These are phyloP conservation scores for Mustelus asterias DNA, from an alignment of 2,113 vertebrate genomes.

Conservation along the genomic window DNA sequence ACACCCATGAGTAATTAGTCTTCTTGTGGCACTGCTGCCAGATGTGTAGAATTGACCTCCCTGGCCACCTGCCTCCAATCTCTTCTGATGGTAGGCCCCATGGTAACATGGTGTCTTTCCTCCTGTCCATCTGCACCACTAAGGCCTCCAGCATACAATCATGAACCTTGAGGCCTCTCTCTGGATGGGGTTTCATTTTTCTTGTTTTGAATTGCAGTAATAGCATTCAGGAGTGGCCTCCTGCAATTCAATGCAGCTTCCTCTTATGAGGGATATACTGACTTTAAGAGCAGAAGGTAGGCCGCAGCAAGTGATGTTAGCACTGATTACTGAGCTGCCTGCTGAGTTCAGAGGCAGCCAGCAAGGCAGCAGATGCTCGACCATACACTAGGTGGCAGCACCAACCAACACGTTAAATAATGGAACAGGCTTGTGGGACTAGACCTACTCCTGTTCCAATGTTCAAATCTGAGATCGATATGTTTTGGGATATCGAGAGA, in stretches of 20 bases:
- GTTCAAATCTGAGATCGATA: background rate
- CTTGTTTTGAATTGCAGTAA: background rate
- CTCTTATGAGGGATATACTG: background rate
- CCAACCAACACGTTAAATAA: background rate
- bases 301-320: background rate
- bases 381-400: background rate
- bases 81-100: no score
- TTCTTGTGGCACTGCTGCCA: no score
- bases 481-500: background rate
- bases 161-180: background rate
- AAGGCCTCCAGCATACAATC: no score
- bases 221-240: background rate
- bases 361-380: background rate
- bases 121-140: no score
- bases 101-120: no score
- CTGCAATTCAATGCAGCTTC: background rate
- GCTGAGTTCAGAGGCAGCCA: background rate
- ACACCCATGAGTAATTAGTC: no score
- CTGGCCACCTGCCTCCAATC: no score
- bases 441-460: background rate
- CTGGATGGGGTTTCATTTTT: background rate
- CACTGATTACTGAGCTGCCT: background rate
- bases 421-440: background rate
- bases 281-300: background rate
- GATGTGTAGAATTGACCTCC: no score